Evolutionary conservation across 2,888 invertebrate genomes (phyloP), one percentile per base, ranked within the genome.

Genomic region (Aspidiotus rigidus): DNA sequence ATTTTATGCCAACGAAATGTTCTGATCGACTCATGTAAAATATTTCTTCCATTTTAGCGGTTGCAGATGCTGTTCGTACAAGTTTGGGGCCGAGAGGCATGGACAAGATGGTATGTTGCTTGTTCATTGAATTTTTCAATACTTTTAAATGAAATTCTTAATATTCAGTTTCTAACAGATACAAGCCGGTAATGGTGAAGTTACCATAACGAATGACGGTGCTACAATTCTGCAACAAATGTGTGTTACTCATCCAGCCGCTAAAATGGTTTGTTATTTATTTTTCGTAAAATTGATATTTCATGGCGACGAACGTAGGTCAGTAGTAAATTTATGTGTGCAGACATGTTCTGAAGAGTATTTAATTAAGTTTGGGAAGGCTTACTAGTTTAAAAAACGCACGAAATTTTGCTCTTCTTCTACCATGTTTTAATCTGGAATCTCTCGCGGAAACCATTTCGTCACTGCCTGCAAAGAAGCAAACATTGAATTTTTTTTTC

Each of bases 181-280:
- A 76, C 98, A 99, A 83, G 83, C 93, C 49, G 86, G 87, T 49
- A 96, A 93, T 81, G 98, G 98, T 8, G 98, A 98, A 82, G 99
- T 99, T 0, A 98, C 97, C 2, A 99, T 99, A 72, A 99, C 99
- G 67, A 99, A 99, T 81, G 99, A 99, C 83, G 99, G 99, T 70
- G 99, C 99, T 49, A 99, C 99, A 49, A 99, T 99, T 79, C 81
- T 99, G 71, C 97, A 99, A 79, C 93, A 98, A 81, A 99, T 99
- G 87, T 93, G 93, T 80, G 97, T 99, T 1, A 83, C 93, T 72
- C 99, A 99, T 79, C 99, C 99, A 62, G 96, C 98, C 74, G 98
- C 98, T 17, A 97, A 97, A 85, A 98, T 99, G 97, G 93, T 93
- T 15, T 15, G 15, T 56, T 53, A 40, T n/a, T 28, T 28, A 28